Percentiles rank a stretch among this genome's conserved stretches.
Evolutionary conservation across 1,140 invertebrate genomes (phyloP).

Genomic region (Rhizoglyphus robini): DNA sequence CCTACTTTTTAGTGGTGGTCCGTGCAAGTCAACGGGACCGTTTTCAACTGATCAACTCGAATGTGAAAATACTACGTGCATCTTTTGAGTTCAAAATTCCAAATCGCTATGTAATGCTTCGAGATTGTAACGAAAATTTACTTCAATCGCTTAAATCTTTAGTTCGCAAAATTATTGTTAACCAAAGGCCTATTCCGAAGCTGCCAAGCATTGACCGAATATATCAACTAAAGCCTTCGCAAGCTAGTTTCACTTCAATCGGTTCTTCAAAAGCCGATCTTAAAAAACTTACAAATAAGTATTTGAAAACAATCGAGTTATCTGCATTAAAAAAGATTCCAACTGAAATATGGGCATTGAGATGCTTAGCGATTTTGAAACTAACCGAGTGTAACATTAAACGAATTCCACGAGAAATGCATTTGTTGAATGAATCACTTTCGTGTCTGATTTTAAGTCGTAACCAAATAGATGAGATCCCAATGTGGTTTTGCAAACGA

Average conservation of each 20-base stretch:
- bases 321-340: neutral
- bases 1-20: neutral
- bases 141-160: neutral
- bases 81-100: neutral
- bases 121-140: neutral
- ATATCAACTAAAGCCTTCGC: neutral
- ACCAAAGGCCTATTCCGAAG: neutral
- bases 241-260: neutral
- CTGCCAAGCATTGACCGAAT: neutral
- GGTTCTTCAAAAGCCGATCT: neutral
- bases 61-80: neutral
- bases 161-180: neutral
- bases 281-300: neutral
- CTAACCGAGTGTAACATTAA: conserved; percentile 4
- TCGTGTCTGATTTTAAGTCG: neutral
- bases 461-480: conserved; percentile 11
- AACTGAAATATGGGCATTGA: neutral
- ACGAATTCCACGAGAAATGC: neutral
- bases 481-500: conserved; percentile 8
- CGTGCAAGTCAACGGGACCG: conserved; percentile 1
- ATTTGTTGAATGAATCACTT: neutral
- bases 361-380: neutral
- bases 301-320: neutral
- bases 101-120: neutral
- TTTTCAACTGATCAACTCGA: conserved; percentile 2